These are phyloP conservation scores for Pteropus alecto DNA, from an alignment of 2,113 vertebrate genomes.

Conservation along the genomic window DNA sequence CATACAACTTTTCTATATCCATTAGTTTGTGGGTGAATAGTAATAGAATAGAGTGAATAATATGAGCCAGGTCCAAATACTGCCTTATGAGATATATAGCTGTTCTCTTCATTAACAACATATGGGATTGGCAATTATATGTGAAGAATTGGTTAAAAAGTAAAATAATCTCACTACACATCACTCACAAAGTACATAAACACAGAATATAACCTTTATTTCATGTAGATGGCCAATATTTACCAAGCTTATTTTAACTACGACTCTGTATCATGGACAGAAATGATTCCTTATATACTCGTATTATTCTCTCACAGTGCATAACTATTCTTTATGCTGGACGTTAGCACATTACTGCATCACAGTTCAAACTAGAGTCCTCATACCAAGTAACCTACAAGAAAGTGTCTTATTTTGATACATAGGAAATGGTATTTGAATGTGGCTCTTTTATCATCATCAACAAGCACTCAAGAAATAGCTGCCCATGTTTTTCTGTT, in stretches of 20 bases:
- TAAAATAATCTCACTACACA: neutral
- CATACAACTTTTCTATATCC: neutral
- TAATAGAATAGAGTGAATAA: too few species aligned
- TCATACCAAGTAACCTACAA: neutral
- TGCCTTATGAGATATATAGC: neutral
- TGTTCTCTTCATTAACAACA: neutral
- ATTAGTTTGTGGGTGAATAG: neutral
- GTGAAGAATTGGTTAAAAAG: neutral
- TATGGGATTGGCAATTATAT: neutral
- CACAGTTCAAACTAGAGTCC: neutral
- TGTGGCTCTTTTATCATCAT: neutral
- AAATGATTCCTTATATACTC: neutral
- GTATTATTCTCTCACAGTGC: neutral
- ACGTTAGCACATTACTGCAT: neutral
- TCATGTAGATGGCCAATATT: neutral
- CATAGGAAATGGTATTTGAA: neutral
- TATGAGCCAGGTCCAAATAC: neutral
- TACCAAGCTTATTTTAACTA: neutral
- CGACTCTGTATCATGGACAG: neutral
- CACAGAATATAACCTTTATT: neutral
- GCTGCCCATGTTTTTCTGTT: neutral
- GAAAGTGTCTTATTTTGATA: neutral
- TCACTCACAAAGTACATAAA: neutral
- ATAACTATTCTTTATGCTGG: neutral
- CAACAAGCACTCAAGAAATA: neutral